These are phyloP conservation scores for Xylocampa areola DNA, from an alignment of 2,888 invertebrate genomes.

Conservation along the genomic window DNA sequence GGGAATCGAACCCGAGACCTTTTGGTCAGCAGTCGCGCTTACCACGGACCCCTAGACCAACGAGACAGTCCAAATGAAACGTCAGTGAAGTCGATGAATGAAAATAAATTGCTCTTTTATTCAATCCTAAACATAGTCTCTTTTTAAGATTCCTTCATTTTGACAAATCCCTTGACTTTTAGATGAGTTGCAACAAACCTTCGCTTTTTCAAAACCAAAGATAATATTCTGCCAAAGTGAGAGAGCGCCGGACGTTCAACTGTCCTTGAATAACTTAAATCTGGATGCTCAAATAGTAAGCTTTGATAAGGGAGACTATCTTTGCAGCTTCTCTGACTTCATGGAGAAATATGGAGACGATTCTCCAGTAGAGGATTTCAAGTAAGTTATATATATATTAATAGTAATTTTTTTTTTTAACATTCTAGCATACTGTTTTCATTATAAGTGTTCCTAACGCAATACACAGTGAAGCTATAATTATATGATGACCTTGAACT, in stretches of 20 bases:
- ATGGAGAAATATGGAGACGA: constrained; percentile 66
- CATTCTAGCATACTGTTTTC: too few species aligned
- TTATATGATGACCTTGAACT: too few species aligned
- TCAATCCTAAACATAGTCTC: too few species aligned
- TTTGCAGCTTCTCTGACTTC: constrained; percentile 67
- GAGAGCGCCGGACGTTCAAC: constrained; percentile 67
- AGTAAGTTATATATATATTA: constrained; percentile 56
- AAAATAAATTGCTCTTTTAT: too few species aligned
- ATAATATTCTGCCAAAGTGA: constrained; percentile 77
- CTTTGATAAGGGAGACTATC: constrained; percentile 71
- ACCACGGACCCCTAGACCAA: too few species aligned
- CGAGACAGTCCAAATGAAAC: too few species aligned
- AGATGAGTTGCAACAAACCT: constrained; percentile 72
- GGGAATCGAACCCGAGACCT: too few species aligned
- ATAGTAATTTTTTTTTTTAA: neutral
- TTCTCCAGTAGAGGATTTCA: constrained; percentile 66
- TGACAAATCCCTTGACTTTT: constrained; percentile 46
- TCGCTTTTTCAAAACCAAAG: constrained; percentile 69
- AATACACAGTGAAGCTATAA: too few species aligned
- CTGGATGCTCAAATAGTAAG: constrained; percentile 70
- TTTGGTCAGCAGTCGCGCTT: too few species aligned
- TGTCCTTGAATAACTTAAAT: constrained; percentile 65
- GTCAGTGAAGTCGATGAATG: too few species aligned
- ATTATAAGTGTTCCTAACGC: neutral
- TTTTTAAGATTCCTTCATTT: too few species aligned